A percentile compares a stretch with the other conserved stretches of the same genome.
Conservation (phyloP, 2,888 invertebrate genomes). For the Limnephilus lunatus region DNA sequence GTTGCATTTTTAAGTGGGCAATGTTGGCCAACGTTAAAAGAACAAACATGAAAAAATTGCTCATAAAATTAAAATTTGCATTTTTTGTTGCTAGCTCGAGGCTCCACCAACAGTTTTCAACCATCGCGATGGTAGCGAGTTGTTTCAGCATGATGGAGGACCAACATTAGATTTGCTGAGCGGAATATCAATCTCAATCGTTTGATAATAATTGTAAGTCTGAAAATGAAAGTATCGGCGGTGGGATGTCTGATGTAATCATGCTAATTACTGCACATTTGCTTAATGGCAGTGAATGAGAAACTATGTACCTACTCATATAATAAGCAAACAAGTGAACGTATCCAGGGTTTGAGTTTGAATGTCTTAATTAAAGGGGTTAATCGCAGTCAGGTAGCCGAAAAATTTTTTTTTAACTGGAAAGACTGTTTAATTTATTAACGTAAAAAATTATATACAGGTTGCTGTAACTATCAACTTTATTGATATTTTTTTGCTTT, state of each 20-base stretch:
- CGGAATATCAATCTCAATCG: slow-evolving; percentile 37
- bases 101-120: neutral
- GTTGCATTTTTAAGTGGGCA: neutral
- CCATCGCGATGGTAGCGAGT: neutral
- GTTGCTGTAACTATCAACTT: no score
- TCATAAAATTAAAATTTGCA: neutral
- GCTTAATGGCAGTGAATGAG: neutral
- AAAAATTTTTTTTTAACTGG: no score
- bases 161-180: neutral
- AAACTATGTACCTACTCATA: neutral
- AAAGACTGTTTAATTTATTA: no score
- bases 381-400: no score
- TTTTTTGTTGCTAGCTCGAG: neutral
- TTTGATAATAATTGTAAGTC: neutral
- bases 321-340: neutral
- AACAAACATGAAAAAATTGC: no score
- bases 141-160: neutral
- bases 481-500: no score
- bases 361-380: neutral
- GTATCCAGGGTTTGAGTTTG: neutral
- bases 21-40: no score
- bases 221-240: slow-evolving; percentile 57
- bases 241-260: slow-evolving; percentile 52
- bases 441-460: no score
- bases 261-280: slow-evolving; percentile 44